These are phyloP conservation scores for Sebastes hopkinsi DNA, from an alignment of 2,797 vertebrate species.

Conservation along the genomic window DNA sequence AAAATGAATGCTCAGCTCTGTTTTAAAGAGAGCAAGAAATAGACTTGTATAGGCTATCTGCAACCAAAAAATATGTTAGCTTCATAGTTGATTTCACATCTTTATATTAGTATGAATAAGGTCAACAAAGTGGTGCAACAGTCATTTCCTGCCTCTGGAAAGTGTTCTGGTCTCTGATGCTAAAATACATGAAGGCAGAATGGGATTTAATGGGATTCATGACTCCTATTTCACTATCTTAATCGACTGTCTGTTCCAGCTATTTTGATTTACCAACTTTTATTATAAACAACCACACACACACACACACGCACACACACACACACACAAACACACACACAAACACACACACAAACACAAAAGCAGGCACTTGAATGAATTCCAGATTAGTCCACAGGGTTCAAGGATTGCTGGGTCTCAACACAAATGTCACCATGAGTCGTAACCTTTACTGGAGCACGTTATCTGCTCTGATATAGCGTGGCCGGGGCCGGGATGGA, in stretches of 20 bases:
- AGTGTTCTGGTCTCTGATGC: conserved; percentile 6
- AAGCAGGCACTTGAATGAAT: conserved; percentile 46
- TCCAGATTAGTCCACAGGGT: conserved; percentile 68
- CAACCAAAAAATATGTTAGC: neutral
- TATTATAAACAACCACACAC: conserved; percentile 34
- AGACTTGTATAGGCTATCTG: conserved; percentile 1
- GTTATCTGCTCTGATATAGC: conserved; percentile 84
- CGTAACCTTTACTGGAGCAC: conserved; percentile 83
- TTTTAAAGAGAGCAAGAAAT: conserved; percentile 7
- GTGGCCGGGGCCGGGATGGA: conserved; percentile 47
- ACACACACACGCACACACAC: neutral
- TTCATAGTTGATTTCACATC: conserved; percentile 16
- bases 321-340: neutral
- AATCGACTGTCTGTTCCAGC: conserved; percentile 39
- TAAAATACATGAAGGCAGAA: conserved; percentile 26
- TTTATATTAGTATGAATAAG: conserved; percentile 27
- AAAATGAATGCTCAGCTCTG: conserved; percentile 14
- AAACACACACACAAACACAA: conserved; percentile 4
- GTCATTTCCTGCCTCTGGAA: conserved; percentile 20
- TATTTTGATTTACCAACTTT: conserved; percentile 56
- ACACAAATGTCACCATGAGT: conserved; percentile 84
- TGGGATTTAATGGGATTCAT: conserved; percentile 56
- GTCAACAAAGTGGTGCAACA: conserved; percentile 16
- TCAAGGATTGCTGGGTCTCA: conserved; percentile 76
- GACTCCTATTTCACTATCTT: conserved; percentile 42